Conservation (phyloP, 2,888 invertebrate species). For the Amorpha juglandis region DNA sequence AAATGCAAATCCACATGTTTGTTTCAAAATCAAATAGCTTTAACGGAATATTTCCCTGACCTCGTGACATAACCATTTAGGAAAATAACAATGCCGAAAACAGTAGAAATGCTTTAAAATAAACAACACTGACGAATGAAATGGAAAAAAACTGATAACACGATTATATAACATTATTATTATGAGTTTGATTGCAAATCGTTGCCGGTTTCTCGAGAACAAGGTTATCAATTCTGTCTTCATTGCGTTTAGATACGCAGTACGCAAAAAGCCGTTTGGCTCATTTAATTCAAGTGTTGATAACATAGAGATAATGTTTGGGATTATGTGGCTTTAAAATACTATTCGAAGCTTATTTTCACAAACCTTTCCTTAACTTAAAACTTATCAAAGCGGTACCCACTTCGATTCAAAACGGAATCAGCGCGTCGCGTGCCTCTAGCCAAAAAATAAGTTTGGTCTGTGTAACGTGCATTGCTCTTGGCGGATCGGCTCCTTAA, state of each 20-base stretch:
- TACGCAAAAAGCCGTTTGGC: neutral
- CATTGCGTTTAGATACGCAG: neutral
- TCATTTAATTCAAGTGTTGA: neutral
- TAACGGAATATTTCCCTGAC: neutral
- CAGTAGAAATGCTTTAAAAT: neutral
- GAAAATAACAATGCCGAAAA: neutral
- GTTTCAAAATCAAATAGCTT: too few relatives aligned
- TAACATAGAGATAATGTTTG: neutral
- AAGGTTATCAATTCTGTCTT: slow-evolving; percentile 37
- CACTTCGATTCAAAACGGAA: too few relatives aligned
- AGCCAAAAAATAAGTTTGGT: too few relatives aligned
- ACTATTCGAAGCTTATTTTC: too few relatives aligned
- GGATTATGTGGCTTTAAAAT: too few relatives aligned
- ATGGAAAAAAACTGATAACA: neutral
- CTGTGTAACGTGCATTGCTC: too few relatives aligned
- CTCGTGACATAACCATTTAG: neutral
- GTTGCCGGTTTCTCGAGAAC: slow-evolving; percentile 22
- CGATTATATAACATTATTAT: slow-evolving; percentile 3
- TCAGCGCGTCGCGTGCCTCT: too few relatives aligned
- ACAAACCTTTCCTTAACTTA: too few relatives aligned
- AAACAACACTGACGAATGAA: neutral
- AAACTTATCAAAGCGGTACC: too few relatives aligned
- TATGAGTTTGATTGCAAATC: slow-evolving; percentile 8
- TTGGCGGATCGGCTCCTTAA: too few relatives aligned
- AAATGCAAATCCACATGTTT: too few relatives aligned